These are phyloP conservation scores for Cariama cristata DNA, from an alignment of 2,113 vertebrate genomes.

Conservation along the genomic window DNA sequence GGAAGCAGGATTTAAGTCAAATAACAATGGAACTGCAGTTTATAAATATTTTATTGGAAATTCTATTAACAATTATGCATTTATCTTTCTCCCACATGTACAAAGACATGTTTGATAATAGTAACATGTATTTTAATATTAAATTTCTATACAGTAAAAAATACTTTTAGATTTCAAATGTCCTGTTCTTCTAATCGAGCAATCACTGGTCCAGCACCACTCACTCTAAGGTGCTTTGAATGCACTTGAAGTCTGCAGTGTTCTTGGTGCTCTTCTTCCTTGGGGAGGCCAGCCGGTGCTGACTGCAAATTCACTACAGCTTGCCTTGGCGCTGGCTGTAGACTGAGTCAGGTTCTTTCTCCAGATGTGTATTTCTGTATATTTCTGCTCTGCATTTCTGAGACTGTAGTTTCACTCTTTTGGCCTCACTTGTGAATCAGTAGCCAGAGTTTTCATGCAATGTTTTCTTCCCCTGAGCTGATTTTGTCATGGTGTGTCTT, in stretches of 20 bases:
- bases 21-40: neutral
- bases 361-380: neutral
- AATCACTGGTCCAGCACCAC: neutral
- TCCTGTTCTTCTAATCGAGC: neutral
- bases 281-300: neutral
- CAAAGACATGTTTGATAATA: neutral
- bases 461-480: neutral
- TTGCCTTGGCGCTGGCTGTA: neutral
- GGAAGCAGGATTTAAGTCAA: neutral
- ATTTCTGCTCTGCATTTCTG: neutral
- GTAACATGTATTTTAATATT: neutral
- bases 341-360: neutral
- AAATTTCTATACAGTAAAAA: neutral
- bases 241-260: neutral
- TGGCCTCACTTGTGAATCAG: neutral
- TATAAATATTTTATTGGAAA: neutral
- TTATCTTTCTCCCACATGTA: neutral
- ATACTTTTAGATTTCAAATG: neutral
- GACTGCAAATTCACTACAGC: neutral
- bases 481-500: neutral
- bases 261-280: neutral
- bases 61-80: neutral
- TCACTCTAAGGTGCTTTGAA: neutral
- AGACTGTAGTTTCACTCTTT: neutral
- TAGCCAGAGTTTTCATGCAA: neutral